Conservation (phyloP, 2,888 invertebrate genomes). For the Cartodere bifasciata region DNA sequence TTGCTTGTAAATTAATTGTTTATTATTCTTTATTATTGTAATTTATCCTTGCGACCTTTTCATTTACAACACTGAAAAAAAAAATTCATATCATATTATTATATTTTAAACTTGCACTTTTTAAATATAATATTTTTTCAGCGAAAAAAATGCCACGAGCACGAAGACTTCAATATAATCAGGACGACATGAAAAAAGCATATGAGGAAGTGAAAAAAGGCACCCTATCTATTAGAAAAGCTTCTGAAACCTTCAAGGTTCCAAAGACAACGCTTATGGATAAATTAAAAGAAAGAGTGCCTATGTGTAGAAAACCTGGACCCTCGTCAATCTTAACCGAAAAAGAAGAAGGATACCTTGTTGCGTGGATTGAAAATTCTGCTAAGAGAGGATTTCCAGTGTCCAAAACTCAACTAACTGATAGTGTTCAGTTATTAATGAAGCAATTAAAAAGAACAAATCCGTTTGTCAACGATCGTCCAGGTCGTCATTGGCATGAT, state of each 20-base stretch:
- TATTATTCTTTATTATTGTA: too few relatives aligned
- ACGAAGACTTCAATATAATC: constrained; percentile 3
- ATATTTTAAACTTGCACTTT: too few relatives aligned
- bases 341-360: constrained; percentile 4
- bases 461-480: constrained; percentile 23
- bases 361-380: constrained; percentile 19
- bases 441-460: constrained; percentile 14
- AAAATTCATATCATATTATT: too few relatives aligned
- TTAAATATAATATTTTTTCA: too few relatives aligned
- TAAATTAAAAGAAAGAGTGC: constrained; percentile 2
- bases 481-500: constrained; percentile 26
- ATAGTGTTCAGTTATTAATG: constrained; percentile 19
- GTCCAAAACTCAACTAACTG: constrained; percentile 22
- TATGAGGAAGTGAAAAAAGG: constrained; percentile 1
- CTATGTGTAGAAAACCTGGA: constrained; percentile 7
- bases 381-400: constrained; percentile 24
- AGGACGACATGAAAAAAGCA: constrained; percentile 4
- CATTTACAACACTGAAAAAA: too few relatives aligned
- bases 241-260: constrained; percentile 1
- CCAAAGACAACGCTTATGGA: constrained; percentile 6
- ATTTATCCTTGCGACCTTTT: too few relatives aligned
- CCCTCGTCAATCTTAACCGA: constrained; percentile 1
- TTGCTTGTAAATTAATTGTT: too few relatives aligned
- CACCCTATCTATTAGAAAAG: constrained; percentile 2
- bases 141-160: too few relatives aligned